These are phyloP conservation scores for Syngnathus scovelli DNA, from an alignment of 2,113 vertebrate species.

Conservation along the genomic window DNA sequence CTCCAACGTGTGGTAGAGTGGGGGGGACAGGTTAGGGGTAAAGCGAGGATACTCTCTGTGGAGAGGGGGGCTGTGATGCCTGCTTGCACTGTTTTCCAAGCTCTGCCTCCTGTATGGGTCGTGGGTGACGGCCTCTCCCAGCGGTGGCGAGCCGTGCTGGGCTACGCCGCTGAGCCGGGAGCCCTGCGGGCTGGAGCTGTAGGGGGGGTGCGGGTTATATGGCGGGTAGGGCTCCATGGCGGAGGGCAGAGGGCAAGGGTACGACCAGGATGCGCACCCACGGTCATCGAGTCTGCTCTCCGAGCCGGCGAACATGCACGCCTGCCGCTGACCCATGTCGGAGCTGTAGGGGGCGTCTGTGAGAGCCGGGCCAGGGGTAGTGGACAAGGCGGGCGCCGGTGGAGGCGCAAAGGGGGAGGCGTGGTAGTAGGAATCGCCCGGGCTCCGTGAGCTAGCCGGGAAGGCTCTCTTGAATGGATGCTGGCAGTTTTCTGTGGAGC, in stretches of 20 bases:
- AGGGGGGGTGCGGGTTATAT: conserved; percentile 79
- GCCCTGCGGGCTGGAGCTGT: conserved; percentile 85
- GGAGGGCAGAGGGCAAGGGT: conserved; percentile 80
- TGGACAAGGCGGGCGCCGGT: conserved; percentile 36
- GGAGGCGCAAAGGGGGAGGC: conserved; percentile 68
- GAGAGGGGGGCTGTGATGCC: conserved; percentile 80
- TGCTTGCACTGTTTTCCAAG: conserved; percentile 77
- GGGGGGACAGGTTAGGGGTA: conserved; percentile 83
- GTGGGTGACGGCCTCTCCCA: conserved; percentile 71
- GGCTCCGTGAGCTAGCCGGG: conserved; percentile 78
- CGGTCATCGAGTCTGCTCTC: conserved; percentile 87
- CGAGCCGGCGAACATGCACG: conserved; percentile 90
- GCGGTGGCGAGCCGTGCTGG: conserved; percentile 82
- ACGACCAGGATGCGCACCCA: conserved; percentile 85
- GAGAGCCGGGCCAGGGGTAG: conserved; percentile 73
- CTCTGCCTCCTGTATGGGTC: conserved; percentile 78
- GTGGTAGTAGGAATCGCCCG: conserved; percentile 84
- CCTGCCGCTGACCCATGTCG: conserved; percentile 88
- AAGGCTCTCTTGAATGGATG: conserved; percentile 88
- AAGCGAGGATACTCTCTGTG: conserved; percentile 72
- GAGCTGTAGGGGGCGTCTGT: conserved; percentile 80
- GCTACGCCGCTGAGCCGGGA: conserved; percentile 79
- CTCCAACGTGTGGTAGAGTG: conserved; percentile 85
- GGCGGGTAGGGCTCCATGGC: conserved; percentile 88
- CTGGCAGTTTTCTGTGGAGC: conserved; percentile 71